Evolutionary conservation across 2,888 invertebrate species (phyloP).

Genomic region (Spicauda simplicius): DNA sequence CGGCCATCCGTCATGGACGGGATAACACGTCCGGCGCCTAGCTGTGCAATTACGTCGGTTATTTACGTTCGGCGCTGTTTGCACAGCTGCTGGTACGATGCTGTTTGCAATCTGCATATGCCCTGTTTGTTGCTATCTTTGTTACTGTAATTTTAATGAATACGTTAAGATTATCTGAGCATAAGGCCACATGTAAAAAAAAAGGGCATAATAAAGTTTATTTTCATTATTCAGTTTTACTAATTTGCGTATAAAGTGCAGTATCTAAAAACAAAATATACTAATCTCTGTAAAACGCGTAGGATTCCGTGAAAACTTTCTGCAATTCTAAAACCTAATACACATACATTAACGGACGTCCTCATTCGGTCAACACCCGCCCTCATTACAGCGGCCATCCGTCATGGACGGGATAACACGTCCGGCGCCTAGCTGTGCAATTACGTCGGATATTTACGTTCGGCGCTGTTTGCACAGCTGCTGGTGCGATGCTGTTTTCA

Average conservation of each 20-base stretch:
- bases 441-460: slow-evolving; percentile 52
- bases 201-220: too few relatives aligned
- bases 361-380: slow-evolving; percentile 11
- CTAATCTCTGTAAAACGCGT: too few relatives aligned
- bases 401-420: slow-evolving; percentile 20
- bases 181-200: too few relatives aligned
- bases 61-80: slow-evolving; percentile 44
- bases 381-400: slow-evolving; percentile 16
- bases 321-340: background rate
- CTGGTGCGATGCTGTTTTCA: slow-evolving; percentile 29
- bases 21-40: slow-evolving; percentile 14
- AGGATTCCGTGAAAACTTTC: too few relatives aligned
- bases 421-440: slow-evolving; percentile 41
- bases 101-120: slow-evolving; percentile 35
- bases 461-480: slow-evolving; percentile 29
- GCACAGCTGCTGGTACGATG: slow-evolving; percentile 29
- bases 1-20: slow-evolving; percentile 20
- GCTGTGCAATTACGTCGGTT: slow-evolving; percentile 51
- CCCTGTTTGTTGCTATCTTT: slow-evolving; percentile 30
- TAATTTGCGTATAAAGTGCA: too few relatives aligned
- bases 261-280: too few relatives aligned
- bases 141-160: slow-evolving; percentile 43
- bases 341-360: background rate
- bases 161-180: slow-evolving; percentile 8
- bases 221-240: too few relatives aligned